These are phyloP conservation scores for Synergus laeviventris DNA, from an alignment of 2,888 invertebrate species.

Conservation along the genomic window DNA sequence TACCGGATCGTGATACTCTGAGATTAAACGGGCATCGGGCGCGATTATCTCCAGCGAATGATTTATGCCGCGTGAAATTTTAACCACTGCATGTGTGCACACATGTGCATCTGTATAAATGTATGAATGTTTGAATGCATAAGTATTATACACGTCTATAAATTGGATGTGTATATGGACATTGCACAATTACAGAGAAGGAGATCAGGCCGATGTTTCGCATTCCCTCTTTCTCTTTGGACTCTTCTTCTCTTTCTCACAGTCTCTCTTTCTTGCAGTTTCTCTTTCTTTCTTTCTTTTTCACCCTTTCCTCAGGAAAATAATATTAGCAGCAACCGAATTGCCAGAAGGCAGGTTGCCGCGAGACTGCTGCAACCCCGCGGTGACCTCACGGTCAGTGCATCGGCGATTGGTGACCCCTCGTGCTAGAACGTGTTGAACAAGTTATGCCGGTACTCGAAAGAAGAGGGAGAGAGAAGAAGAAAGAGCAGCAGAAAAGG, in stretches of 20 bases:
- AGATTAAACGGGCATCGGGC: slow-evolving; percentile 68
- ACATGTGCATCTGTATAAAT: slow-evolving; percentile 3
- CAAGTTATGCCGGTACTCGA: slow-evolving; percentile 65
- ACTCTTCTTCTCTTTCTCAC: slow-evolving; percentile 41
- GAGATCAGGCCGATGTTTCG: not conserved
- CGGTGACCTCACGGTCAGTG: slow-evolving; percentile 59
- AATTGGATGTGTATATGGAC: too few species aligned
- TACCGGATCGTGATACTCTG: slow-evolving; percentile 56
- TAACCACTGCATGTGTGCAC: not conserved
- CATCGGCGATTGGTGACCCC: slow-evolving; percentile 68
- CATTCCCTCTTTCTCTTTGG: not conserved
- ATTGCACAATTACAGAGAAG: too few species aligned
- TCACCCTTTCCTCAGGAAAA: not conserved
- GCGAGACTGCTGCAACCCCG: slow-evolving; percentile 45
- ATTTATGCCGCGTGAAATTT: slow-evolving; percentile 59
- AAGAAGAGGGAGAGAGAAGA: slow-evolving; percentile 43
- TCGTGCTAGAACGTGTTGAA: slow-evolving; percentile 69
- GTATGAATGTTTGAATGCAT: not conserved
- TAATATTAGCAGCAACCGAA: slow-evolving; percentile 45
- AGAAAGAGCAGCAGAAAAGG: not conserved
- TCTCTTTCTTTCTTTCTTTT: slow-evolving; percentile 9
- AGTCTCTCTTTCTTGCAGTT: slow-evolving; percentile 26
- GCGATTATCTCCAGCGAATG: slow-evolving; percentile 65
- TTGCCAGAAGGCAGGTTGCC: slow-evolving; percentile 44
- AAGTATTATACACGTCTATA: too few species aligned